Conservation (phyloP, 2,888 invertebrate genomes). For the Romanomermis culicivorax region DNA sequence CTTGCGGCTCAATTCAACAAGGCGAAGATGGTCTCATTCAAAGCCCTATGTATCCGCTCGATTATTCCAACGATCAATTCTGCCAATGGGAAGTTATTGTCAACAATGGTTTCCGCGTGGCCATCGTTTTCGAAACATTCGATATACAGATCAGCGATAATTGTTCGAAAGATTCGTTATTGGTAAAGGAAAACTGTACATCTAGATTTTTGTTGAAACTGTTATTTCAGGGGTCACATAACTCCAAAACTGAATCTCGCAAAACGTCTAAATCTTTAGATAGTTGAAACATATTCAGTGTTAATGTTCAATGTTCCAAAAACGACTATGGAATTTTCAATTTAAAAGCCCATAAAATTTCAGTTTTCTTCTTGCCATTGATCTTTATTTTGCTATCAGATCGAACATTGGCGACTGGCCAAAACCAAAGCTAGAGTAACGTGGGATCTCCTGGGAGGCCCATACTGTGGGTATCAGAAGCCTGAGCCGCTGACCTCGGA, state of each 20-base stretch:
- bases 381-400: not conserved
- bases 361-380: not conserved
- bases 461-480: not conserved
- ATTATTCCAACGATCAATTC: not conserved
- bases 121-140: not conserved
- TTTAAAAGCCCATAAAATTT: too few relatives aligned
- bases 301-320: too few relatives aligned
- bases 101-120: not conserved
- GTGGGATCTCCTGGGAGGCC: not conserved
- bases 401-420: not conserved
- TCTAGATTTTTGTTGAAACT: not conserved
- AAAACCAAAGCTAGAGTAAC: not conserved
- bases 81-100: slow-evolving; percentile 1
- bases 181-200: too few relatives aligned
- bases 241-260: too few relatives aligned
- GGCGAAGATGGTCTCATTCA: not conserved
- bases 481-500: not conserved
- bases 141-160: not conserved
- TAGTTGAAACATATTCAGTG: too few relatives aligned
- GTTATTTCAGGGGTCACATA: not conserved
- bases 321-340: too few relatives aligned
- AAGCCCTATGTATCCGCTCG: not conserved
- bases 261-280: too few relatives aligned
- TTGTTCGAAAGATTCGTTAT: not conserved
- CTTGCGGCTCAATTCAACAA: not conserved